Evolutionary conservation across 2,888 invertebrate genomes (phyloP), one percentile per base, ranked within the genome.

Genomic region (Orthosia gothica): DNA sequence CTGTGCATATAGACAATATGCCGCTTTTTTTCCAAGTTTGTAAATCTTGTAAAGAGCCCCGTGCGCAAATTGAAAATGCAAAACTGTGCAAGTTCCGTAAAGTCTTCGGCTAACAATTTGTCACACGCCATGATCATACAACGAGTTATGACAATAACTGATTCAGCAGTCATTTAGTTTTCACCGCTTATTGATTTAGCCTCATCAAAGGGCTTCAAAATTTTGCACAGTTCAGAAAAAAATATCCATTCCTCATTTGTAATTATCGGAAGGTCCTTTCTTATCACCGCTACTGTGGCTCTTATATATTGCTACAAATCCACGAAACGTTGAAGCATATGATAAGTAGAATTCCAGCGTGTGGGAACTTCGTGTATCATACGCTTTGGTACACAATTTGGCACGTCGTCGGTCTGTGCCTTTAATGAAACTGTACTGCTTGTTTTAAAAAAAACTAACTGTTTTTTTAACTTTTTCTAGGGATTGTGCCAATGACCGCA

Each of bases 131-230:
- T 58, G 26, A 32, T 58, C 23, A 58, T 3, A 58, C 58, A 58
- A 26, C 58, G 32, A 32, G 58, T 58, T 32, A 58, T 58, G 12
- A 32, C 58, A 32, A 58, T 58, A 18, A 58, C 58, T 18, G 58
- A 32, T 5, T 18, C 32, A 18, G 18, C 32, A 18, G 32, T 58
- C 58, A 58, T 58, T 12, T 58, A 58, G 18, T 58, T 58, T 32
- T 58, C 58, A 18, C 58, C 58, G 58, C 58, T 58, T 32, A 58
- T 58, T 13, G 58, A 58, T 32, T 57, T 26, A 13, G 32, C 58
- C 26, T 58, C 32, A 58, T 58, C 58, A 26, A 58, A 58, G 5
- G 58, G 58, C 32, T 58, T 58, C 5, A 32, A 58, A 32, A 32
- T 58, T 18, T 58, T 58, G 4, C 32, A 5, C 18, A 58, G 18